These are phyloP conservation scores for Microplitis deprimator DNA, from an alignment of 2,888 invertebrate genomes.

Conservation along the genomic window DNA sequence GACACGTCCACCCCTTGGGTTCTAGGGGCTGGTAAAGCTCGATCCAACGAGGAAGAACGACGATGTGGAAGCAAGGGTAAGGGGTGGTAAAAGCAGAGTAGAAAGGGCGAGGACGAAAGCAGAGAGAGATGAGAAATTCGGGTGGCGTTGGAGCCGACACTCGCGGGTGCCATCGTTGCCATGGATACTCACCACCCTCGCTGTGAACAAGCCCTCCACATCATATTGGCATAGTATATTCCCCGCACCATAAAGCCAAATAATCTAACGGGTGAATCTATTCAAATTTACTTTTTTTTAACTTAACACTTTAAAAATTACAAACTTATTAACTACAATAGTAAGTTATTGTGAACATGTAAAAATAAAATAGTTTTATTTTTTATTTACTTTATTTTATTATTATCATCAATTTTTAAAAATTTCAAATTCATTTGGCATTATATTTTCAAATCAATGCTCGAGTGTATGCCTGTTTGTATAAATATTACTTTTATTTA, in stretches of 20 bases:
- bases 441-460: no score
- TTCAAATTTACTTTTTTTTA: conserved; percentile 14
- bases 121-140: conserved; percentile 71
- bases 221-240: conserved; percentile 55
- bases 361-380: neutral
- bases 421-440: no score
- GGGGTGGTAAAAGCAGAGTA: conserved; percentile 37
- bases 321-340: neutral
- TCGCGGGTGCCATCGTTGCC: conserved; percentile 77
- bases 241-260: conserved; percentile 54
- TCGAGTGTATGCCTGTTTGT: no score
- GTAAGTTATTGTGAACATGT: neutral
- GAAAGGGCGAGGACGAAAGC: conserved; percentile 43
- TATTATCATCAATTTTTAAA: no score
- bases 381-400: neutral
- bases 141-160: conserved; percentile 75
- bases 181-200: conserved; percentile 74
- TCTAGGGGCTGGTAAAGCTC: conserved; percentile 28
- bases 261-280: conserved; percentile 52
- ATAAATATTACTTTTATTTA: no score
- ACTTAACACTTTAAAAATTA: neutral
- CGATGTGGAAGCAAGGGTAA: conserved; percentile 56
- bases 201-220: conserved; percentile 69
- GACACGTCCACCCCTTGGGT: conserved; percentile 24
- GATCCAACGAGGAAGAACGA: conserved; percentile 32